Conservation (phyloP, 2,113 vertebrate species). For the Balaenoptera acutorostrata region DNA sequence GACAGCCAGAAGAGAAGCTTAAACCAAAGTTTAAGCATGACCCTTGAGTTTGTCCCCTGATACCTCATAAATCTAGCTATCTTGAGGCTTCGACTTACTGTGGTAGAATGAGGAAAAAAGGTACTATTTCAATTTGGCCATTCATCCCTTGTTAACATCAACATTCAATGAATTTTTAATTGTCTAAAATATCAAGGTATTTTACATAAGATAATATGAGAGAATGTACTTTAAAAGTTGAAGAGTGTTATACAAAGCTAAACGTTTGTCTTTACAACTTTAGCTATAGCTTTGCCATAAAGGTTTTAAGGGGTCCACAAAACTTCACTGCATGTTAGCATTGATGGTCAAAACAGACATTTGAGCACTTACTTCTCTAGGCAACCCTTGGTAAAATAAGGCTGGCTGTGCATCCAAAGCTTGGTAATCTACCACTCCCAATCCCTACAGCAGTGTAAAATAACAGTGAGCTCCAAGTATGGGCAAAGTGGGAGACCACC, state of each 20-base stretch:
- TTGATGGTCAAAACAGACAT: slow-evolving; percentile 1
- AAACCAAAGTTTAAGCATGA: background rate
- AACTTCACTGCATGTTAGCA: background rate
- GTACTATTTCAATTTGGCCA: background rate
- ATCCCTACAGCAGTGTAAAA: background rate
- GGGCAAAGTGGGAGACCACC: background rate
- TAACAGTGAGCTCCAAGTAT: slow-evolving; percentile 18
- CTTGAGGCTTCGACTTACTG: background rate
- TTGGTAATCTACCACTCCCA: background rate
- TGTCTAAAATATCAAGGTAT: slow-evolving; percentile 4
- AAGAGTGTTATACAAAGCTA: background rate
- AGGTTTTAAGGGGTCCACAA: background rate
- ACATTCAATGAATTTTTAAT: background rate
- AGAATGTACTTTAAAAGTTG: background rate
- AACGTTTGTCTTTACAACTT: background rate
- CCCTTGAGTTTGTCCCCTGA: background rate
- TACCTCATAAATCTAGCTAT: slow-evolving; percentile 2
- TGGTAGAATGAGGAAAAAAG: background rate
- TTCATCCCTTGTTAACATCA: background rate
- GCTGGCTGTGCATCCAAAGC: background rate
- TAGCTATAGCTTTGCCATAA: background rate
- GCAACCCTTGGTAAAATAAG: background rate
- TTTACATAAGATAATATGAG: background rate
- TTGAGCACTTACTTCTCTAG: background rate
- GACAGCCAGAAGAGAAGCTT: background rate